Conservation (phyloP, 2,888 invertebrate species). For the Drosophila flavopinicola region DNA sequence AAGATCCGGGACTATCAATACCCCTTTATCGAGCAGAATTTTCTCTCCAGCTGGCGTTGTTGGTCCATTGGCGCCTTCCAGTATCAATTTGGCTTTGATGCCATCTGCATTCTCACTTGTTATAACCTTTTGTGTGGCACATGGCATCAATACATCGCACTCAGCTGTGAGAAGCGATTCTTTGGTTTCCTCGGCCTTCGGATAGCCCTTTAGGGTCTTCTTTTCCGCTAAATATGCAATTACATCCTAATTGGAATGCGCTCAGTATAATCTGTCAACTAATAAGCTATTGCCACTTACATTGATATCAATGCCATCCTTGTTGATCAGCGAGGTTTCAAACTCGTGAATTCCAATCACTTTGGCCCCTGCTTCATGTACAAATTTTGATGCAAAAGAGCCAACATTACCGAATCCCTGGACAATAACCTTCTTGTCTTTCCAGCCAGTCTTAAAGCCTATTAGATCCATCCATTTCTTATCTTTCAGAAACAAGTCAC, state of each 20-base stretch:
- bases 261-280: background rate
- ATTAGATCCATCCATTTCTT: constrained; percentile 97
- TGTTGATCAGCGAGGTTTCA: constrained; percentile 94
- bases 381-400: constrained; percentile 96
- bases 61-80: constrained; percentile 98
- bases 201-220: constrained; percentile 95
- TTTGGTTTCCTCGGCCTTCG: constrained; percentile 93
- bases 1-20: constrained; percentile 96
- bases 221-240: constrained; percentile 91
- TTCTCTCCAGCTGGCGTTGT: constrained; percentile 97
- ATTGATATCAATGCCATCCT: constrained; percentile 92
- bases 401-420: constrained; percentile 99
- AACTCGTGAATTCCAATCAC: constrained; percentile 96
- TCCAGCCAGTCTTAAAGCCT: constrained; percentile 96
- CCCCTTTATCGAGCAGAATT: constrained; percentile 93
- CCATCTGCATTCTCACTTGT: constrained; percentile 94
- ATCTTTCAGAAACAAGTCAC: constrained; percentile 97
- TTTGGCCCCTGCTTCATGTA: constrained; percentile 95
- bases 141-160: constrained; percentile 98
- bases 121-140: constrained; percentile 97
- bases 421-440: constrained; percentile 97
- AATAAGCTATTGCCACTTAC: constrained; percentile 47
- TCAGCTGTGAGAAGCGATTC: constrained; percentile 94
- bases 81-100: constrained; percentile 96
- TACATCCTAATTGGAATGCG: constrained; percentile 86